These are phyloP conservation scores for Salticus scenicus DNA, from an alignment of 2,888 invertebrate species.

Conservation along the genomic window DNA sequence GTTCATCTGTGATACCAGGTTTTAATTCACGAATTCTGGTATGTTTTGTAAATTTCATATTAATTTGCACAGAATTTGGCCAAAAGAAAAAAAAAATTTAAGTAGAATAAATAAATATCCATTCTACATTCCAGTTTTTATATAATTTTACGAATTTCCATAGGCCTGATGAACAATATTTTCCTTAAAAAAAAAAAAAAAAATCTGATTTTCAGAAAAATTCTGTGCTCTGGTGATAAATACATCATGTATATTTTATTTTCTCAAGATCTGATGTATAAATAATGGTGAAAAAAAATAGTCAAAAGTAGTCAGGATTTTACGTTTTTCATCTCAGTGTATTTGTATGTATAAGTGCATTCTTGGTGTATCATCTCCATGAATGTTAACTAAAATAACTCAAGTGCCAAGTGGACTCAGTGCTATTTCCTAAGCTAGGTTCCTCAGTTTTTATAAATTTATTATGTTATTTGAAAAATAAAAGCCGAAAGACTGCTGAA, in stretches of 20 bases:
- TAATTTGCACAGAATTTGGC: no score
- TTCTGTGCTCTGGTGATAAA: no score
- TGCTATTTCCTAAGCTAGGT: constrained; percentile 22
- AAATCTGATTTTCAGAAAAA: not conserved
- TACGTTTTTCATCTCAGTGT: not conserved
- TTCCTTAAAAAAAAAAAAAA: not conserved
- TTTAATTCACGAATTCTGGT: constrained; percentile 31
- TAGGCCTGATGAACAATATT: not conserved
- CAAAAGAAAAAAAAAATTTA: no score
- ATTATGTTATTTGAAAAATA: not conserved
- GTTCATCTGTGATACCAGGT: constrained; percentile 58
- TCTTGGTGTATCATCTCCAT: not conserved
- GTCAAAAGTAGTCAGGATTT: not conserved
- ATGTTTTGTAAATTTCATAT: constrained; percentile 3
- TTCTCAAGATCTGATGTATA: constrained; percentile 51
- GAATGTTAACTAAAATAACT: not conserved
- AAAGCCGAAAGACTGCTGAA: not conserved
- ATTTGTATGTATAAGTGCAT: not conserved
- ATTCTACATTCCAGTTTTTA: constrained; percentile 42
- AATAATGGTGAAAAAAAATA: not conserved
- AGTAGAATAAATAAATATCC: not conserved
- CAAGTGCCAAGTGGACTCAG: constrained; percentile 54
- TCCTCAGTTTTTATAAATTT: constrained; percentile 25
- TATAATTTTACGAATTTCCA: not conserved
- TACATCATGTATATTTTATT: not conserved